Base-by-base conservation (phyloP, 2,797 vertebrate species). In the Parambassis ranga region DNA sequence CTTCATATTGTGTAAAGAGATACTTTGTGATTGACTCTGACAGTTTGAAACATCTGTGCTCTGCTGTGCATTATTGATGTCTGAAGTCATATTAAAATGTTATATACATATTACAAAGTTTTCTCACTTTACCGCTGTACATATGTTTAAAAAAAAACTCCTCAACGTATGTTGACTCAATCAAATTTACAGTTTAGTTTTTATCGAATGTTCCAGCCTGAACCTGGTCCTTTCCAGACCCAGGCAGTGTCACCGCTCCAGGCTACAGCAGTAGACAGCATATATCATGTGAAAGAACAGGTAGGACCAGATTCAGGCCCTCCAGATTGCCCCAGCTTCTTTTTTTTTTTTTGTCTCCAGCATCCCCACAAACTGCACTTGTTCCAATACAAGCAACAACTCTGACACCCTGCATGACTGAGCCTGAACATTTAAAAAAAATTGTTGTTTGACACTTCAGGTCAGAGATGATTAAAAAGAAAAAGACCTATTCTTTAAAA, bases 171-270 rank as follows among this genome's bases (percentile, higher is more conserved):
- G 71, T 87, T 86, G 79, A 83, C 84, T 87, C 84, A 88, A 63
- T 88, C 63, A 87, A 88, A 86, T 87, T n/a, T 58, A 73, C 60
- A 76, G 55, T 81, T 85, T 71, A 70, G 62, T 75, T 73, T 83
- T 62, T 65, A 55, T 74, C 65, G 53, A 50, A 78, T 77, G 75
- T 68, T 75, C 26, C 50, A 73, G 78, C 75, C 77, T 48, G 65
- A 79, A 77, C 76, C 67, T 74, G 74, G 69, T 76, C 71, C 47
- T 75, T 38, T 41, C 16, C 41, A 65, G 75, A 71, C 53, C 77
- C 76, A 70, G 76, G 78, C 79, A 75, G 3, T 81, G 71, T 69
- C 33, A 48, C n/a, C 7, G 64, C 79, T 61, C 11, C 64, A 81
- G 75, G 77, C 73, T 68, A 53, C 39, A 62, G 53, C 64, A 67